phyloP scores from a whole-genome alignment of 2,888 invertebrate genomes.

The Volucella zonaria region DNA sequence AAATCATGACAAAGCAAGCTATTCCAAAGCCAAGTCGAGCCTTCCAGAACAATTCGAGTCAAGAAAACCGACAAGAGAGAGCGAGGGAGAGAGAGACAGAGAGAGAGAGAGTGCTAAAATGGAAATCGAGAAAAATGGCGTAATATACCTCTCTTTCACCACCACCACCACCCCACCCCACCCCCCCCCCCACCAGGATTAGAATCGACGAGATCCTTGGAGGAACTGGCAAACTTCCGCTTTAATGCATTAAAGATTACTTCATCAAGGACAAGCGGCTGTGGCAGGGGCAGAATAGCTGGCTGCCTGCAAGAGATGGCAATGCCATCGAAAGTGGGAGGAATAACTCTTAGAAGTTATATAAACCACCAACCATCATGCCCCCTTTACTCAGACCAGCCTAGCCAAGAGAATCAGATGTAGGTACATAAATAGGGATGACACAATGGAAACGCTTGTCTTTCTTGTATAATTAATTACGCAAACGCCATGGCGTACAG shows the following conservation, averaged over 20 bases:
- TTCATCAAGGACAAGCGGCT: slow-evolving; percentile 4
- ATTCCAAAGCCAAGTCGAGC: too few species aligned
- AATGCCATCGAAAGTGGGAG: neutral
- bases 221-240: slow-evolving; percentile 43
- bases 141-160: slow-evolving; percentile 10
- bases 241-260: slow-evolving; percentile 67
- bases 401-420: slow-evolving; percentile 46
- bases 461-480: slow-evolving; percentile 72
- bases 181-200: slow-evolving; percentile 1
- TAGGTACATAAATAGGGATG: slow-evolving; percentile 58
- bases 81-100: too few species aligned
- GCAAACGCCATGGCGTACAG: slow-evolving; percentile 56
- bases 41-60: slow-evolving; percentile 25
- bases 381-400: neutral
- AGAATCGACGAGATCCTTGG: slow-evolving; percentile 1
- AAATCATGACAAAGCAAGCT: too few species aligned
- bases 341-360: neutral
- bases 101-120: slow-evolving; percentile 5
- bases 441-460: slow-evolving; percentile 67
- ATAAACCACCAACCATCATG: slow-evolving; percentile 4
- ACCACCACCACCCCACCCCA: slow-evolving; percentile 12
- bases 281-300: neutral
- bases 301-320: neutral
- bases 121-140: slow-evolving; percentile 27
- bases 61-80: slow-evolving; percentile 17